Evolutionary conservation across 2,797 vertebrate species (phyloP).

Genomic region (Syngnathus rostellatus): DNA sequence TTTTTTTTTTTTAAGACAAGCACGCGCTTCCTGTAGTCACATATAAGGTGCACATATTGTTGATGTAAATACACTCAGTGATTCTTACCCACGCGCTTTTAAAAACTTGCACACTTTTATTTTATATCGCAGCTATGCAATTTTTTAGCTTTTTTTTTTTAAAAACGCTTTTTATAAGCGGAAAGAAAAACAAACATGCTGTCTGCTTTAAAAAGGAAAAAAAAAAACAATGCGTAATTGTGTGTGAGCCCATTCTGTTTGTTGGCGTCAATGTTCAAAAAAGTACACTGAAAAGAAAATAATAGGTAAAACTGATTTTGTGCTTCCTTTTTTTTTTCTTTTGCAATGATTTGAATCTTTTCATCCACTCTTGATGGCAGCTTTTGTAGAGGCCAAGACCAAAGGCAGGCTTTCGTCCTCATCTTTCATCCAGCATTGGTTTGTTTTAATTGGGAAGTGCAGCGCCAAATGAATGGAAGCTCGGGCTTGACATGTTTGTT

Average conservation of each 20-base stretch:
- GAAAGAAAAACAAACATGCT: slow-evolving; percentile 19
- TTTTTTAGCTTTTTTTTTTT: slow-evolving; percentile 33
- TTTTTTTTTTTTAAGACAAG: slow-evolving; percentile 3
- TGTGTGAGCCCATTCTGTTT: slow-evolving; percentile 19
- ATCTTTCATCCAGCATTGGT: slow-evolving; percentile 21
- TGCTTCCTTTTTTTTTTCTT: slow-evolving; percentile 12
- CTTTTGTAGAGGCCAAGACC: slow-evolving; percentile 9
- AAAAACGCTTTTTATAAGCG: slow-evolving; percentile 30
- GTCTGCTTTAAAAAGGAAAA: slow-evolving; percentile 13
- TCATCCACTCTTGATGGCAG: slow-evolving; percentile 17
- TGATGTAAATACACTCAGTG: slow-evolving; percentile 37
- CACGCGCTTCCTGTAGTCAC: neutral
- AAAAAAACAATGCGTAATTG: slow-evolving; percentile 37
- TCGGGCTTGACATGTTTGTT: slow-evolving; percentile 5
- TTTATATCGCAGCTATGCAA: slow-evolving; percentile 66
- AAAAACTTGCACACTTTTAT: slow-evolving; percentile 32
- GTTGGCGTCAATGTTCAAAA: slow-evolving; percentile 8
- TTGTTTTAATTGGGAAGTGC: slow-evolving; percentile 13
- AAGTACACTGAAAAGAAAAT: slow-evolving; percentile 1
- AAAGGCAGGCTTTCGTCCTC: slow-evolving; percentile 32
- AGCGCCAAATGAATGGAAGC: slow-evolving; percentile 20
- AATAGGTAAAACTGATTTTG: neutral
- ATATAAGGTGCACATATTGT: slow-evolving; percentile 31
- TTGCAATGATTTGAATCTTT: slow-evolving; percentile 9
- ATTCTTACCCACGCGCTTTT: slow-evolving; percentile 9